Evolutionary conservation across 2,888 invertebrate genomes (phyloP).

Genomic region (Protodeltote pygarga): DNA sequence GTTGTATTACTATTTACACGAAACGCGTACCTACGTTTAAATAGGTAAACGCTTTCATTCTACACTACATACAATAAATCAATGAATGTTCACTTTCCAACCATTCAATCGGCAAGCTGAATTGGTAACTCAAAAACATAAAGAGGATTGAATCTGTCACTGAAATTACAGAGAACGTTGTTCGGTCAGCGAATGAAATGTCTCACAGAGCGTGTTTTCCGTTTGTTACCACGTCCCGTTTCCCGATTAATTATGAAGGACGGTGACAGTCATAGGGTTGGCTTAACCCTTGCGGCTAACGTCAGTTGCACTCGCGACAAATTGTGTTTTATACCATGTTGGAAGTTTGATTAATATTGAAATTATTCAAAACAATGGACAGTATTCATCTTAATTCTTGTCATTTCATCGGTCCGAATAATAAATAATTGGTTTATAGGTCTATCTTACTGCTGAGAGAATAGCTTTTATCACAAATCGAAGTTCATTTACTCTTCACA

Average conservation of each 20-base stretch:
- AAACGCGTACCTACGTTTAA: conserved; percentile 5
- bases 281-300: conserved; percentile 53
- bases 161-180: conserved; percentile 55
- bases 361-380: conserved; percentile 32
- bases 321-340: conserved; percentile 48
- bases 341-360: conserved; percentile 47
- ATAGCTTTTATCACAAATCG: too few relatives aligned
- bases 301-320: conserved; percentile 56
- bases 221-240: conserved; percentile 53
- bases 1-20: conserved; percentile 5
- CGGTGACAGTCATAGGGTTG: conserved; percentile 48
- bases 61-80: conserved; percentile 25
- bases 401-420: neutral
- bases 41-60: conserved; percentile 28
- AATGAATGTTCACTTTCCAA: conserved; percentile 32
- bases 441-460: too few relatives aligned
- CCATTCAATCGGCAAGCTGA: conserved; percentile 43
- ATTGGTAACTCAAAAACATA: conserved; percentile 53
- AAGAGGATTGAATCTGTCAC: conserved; percentile 47
- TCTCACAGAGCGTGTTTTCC: conserved; percentile 47
- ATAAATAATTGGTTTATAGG: neutral
- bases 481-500: too few relatives aligned
- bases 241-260: conserved; percentile 65
- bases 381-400: conserved; percentile 9
- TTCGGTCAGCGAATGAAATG: conserved; percentile 50